These are phyloP conservation scores for Eulemur coronatus DNA, from an alignment of 2,797 vertebrate genomes.

Conservation along the genomic window DNA sequence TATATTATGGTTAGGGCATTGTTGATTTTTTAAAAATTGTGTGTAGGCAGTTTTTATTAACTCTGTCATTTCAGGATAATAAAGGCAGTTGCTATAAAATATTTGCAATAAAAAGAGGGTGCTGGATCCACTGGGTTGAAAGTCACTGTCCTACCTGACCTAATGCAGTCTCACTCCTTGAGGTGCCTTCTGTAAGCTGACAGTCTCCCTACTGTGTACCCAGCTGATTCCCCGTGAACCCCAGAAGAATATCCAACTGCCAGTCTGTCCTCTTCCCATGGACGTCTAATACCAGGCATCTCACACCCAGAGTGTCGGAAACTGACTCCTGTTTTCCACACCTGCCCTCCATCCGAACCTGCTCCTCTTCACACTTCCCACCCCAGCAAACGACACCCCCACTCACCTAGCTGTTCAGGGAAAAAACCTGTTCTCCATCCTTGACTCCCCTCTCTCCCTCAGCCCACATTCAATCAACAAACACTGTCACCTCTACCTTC, in stretches of 20 bases:
- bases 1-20: background rate
- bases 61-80: background rate
- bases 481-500: background rate
- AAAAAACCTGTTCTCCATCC: background rate
- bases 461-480: background rate
- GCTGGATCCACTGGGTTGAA: background rate
- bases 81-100: background rate
- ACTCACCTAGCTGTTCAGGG: background rate
- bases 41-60: background rate
- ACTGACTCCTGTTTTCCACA: background rate
- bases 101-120: background rate
- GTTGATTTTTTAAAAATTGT: background rate
- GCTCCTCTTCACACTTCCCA: background rate
- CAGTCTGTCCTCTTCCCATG: background rate
- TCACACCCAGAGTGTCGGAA: background rate
- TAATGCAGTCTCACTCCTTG: background rate
- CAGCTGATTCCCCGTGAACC: background rate
- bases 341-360: accelerated
- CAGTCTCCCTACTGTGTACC: background rate
- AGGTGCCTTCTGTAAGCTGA: background rate
- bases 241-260: background rate
- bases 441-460: background rate
- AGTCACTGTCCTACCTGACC: background rate
- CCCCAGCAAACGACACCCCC: background rate
- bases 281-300: background rate